Percentiles rank a stretch among this genome's conserved stretches.
Evolutionary conservation across 2,888 invertebrate species (phyloP).

Genomic region (Ornithoptera alexandrae): DNA sequence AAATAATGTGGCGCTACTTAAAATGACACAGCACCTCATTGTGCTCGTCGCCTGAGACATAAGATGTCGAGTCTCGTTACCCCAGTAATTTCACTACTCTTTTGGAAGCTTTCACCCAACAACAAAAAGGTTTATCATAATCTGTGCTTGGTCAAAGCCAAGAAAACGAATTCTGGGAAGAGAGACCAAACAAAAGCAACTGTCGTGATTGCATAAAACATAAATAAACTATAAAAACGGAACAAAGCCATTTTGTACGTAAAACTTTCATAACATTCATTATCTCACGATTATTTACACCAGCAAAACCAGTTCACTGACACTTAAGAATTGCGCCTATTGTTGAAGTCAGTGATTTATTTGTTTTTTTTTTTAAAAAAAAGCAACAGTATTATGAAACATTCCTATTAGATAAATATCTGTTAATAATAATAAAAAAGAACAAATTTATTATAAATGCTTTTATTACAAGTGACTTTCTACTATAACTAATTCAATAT

Average conservation of each 20-base stretch:
- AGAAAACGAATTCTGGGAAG: background rate
- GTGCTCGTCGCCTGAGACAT: no score
- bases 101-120: no score
- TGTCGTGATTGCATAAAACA: background rate
- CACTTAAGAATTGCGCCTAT: conserved; percentile 3
- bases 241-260: conserved; percentile 24
- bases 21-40: no score
- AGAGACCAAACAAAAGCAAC: background rate
- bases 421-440: no score
- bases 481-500: background rate
- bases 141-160: background rate
- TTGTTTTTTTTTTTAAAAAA: background rate
- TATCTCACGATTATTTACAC: conserved; percentile 13
- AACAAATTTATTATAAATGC: no score
- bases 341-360: background rate
- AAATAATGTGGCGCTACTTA: background rate
- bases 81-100: no score
- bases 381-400: background rate
- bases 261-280: conserved; percentile 14
- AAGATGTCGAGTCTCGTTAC: no score
- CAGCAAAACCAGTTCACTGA: background rate
- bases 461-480: no score
- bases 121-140: no score
- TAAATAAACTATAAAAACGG: conserved; percentile 16
- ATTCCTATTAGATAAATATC: background rate